Conservation (phyloP, 2,797 vertebrate genomes). For the Cuculus canorus region DNA sequence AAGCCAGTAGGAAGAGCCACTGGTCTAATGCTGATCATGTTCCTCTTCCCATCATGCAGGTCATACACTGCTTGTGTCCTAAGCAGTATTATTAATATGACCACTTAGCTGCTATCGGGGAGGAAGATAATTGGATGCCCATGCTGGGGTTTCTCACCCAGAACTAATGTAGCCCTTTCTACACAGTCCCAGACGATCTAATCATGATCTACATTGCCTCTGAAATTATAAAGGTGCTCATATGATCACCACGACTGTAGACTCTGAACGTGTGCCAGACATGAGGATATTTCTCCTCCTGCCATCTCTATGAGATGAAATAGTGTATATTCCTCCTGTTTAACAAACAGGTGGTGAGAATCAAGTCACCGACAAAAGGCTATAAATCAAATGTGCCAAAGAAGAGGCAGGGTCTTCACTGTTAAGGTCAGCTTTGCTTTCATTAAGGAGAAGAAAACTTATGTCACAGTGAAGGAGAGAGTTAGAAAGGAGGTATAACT, state of each 20-base stretch:
- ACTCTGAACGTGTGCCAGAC: neutral
- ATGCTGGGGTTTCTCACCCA: neutral
- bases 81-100: neutral
- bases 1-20: neutral
- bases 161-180: neutral
- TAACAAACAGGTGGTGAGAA: neutral
- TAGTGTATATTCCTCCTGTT: neutral
- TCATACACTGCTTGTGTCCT: neutral
- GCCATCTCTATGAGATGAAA: neutral
- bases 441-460: neutral
- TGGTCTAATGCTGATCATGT: neutral
- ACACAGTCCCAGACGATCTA: neutral
- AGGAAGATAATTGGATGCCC: neutral
- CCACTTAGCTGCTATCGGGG: fast-evolving
- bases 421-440: neutral
- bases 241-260: neutral
- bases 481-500: neutral
- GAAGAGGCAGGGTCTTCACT: neutral
- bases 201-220: neutral
- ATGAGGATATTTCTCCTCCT: neutral
- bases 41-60: neutral
- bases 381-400: neutral
- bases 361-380: neutral
- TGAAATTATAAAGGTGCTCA: neutral
- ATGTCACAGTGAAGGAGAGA: neutral